Evolutionary conservation across 2,888 invertebrate genomes (phyloP).

Genomic region (Pterostichus madidus): DNA sequence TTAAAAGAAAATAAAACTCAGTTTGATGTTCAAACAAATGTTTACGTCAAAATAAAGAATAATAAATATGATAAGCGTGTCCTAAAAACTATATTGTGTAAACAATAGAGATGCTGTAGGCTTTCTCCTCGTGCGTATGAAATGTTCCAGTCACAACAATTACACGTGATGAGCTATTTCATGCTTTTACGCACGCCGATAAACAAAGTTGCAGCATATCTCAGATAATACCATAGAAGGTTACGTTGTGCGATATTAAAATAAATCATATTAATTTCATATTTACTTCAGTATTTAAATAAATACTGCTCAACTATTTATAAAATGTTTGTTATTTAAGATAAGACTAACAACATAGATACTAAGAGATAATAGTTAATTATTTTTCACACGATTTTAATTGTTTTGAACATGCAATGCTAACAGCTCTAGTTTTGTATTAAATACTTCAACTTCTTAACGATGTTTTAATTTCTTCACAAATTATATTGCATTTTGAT

Average conservation of each 20-base stretch:
- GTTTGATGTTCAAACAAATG: constrained; percentile 34
- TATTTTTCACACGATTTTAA: constrained; percentile 43
- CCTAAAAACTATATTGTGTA: constrained; percentile 55
- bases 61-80: constrained; percentile 43
- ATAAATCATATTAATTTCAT: constrained; percentile 17
- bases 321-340: constrained; percentile 41
- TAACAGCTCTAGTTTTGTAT: constrained; percentile 19
- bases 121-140: constrained; percentile 33
- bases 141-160: constrained; percentile 46
- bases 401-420: constrained; percentile 27
- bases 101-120: constrained; percentile 15
- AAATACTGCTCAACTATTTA: constrained; percentile 7
- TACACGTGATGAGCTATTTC: constrained; percentile 48
- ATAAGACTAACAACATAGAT: constrained; percentile 38
- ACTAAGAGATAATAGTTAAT: constrained; percentile 33
- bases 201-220: not conserved
- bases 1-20: constrained; percentile 38
- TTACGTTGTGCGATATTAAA: constrained; percentile 24
- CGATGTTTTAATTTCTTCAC: constrained; percentile 14
- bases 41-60: constrained; percentile 56
- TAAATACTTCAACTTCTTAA: constrained; percentile 21
- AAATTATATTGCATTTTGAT: not conserved
- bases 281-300: constrained; percentile 10
- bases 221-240: constrained; percentile 12
- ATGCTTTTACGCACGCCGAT: constrained; percentile 1